phyloP scores from a whole-genome alignment of 2,797 vertebrate species.

The Sebastes steindachneri region DNA sequence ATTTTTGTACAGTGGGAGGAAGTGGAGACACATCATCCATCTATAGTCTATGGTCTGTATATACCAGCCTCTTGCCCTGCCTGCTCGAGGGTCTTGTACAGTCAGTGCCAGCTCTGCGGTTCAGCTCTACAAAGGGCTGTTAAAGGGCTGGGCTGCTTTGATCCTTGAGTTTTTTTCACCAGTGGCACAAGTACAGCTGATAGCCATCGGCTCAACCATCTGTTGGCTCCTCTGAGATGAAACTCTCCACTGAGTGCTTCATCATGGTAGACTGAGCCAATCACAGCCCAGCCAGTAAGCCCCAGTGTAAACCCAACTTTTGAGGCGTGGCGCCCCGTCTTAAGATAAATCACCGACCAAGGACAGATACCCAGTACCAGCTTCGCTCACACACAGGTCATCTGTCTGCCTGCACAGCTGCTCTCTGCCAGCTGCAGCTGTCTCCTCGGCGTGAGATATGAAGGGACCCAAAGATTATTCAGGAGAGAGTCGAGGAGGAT shows the following conservation, averaged over 20 bases:
- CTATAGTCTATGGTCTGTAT: background rate
- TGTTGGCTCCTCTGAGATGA: conserved; percentile 55
- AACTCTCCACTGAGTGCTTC: conserved; percentile 55
- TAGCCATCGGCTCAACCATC: conserved; percentile 55
- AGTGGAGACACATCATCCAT: too few relatives aligned
- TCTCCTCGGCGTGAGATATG: conserved; percentile 33
- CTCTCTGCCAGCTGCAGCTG: conserved; percentile 57
- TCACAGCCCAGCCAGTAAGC: conserved; percentile 40
- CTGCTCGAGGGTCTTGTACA: background rate
- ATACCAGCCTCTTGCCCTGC: background rate
- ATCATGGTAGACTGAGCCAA: conserved; percentile 37
- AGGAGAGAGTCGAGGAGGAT: background rate
- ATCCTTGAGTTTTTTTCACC: conserved; percentile 55
- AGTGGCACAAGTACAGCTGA: conserved; percentile 53
- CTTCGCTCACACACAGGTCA: conserved; percentile 35
- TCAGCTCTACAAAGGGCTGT: conserved; percentile 43
- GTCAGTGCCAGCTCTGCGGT: conserved; percentile 39
- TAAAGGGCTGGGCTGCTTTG: conserved; percentile 55
- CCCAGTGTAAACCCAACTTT: conserved; percentile 41
- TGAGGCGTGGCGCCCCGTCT: conserved; percentile 44
- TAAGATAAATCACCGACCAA: conserved; percentile 53
- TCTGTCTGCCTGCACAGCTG: conserved; percentile 66
- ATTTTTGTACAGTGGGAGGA: too few relatives aligned
- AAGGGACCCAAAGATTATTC: conserved; percentile 20
- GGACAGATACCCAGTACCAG: conserved; percentile 33